Base-by-base conservation (phyloP, 2,888 invertebrate species). In the Sisyra terminalis region DNA sequence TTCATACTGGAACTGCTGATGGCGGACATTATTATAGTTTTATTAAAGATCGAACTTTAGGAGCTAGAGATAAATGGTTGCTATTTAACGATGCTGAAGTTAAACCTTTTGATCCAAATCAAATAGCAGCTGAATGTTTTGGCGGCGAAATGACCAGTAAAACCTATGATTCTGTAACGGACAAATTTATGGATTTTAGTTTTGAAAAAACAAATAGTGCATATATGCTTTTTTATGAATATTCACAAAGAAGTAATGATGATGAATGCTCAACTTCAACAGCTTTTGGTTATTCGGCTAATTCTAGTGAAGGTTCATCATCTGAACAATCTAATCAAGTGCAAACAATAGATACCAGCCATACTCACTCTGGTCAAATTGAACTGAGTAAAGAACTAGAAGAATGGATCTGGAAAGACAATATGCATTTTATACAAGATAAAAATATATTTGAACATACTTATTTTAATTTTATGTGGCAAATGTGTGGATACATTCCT, bases 71-170 rank as follows among this genome's bases (percentile, higher is more conserved):
- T 64, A 87, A 90, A 52, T 93, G 92, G 93, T 78, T 86, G 54
- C 66, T 89, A 31, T 90, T 90, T 61, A 90, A 90, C 58, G 90
- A 90, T 60, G 89, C 89, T 0, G 89, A 90, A 62, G 89, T 90
- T 1, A 93, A 93, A 61, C 84, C 86, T 0, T 94, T 94, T 60
- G 94, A 94, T 69, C 88, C 92, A 0, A 86, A 84, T 53, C 92
- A 90, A 64, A 81, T 94, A 45, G 92, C 92, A 1, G 80, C 88
- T 0, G 94, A 94, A 63, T 94, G 94, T 63, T 94, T 94, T 61
- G 94, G 94, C 3, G 94, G 94, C 4, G 94, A 94, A 69, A 92
- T 93, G 88, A 93, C 90, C 42, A 92, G 92, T 57, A 93, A 93
- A 69, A 93, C 92, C 0, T 94, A 93, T 57, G 94, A 94, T 59